These are phyloP conservation scores for Rhimphoctona megacephalus DNA, from an alignment of 2,888 invertebrate genomes.

Conservation along the genomic window DNA sequence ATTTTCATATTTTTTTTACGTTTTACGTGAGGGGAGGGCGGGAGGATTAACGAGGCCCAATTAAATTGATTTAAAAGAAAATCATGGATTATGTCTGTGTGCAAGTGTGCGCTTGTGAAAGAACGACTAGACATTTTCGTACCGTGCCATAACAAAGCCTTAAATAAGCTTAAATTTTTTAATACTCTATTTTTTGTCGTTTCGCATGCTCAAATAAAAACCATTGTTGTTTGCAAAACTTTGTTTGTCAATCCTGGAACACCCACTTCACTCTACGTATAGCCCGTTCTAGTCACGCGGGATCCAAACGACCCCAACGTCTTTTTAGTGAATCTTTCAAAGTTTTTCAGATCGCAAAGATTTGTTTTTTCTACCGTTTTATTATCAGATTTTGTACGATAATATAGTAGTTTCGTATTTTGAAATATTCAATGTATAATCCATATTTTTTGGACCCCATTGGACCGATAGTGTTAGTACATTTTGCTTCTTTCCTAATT, in stretches of 20 bases:
- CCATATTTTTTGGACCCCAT: neutral
- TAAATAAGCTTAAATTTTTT: neutral
- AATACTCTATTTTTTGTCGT: neutral
- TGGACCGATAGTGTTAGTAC: neutral
- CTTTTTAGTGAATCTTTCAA: neutral
- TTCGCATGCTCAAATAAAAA: neutral
- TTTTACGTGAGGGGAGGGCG: neutral
- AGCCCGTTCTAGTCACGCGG: neutral
- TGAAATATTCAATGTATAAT: neutral
- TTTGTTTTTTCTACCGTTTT: neutral
- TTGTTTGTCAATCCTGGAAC: neutral
- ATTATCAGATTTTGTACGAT: neutral
- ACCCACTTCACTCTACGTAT: neutral
- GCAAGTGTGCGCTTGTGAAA: slow-evolving; percentile 1
- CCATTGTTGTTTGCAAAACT: neutral
- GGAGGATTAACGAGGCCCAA: neutral
- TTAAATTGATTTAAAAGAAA: neutral
- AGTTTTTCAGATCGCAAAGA: neutral
- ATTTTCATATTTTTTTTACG: slow-evolving; percentile 30
- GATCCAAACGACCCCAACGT: neutral
- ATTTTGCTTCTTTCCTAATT: neutral
- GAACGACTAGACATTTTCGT: neutral
- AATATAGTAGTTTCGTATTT: neutral
- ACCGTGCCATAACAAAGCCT: slow-evolving; percentile 7
- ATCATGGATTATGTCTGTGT: neutral